Evolutionary conservation across 1,140 invertebrate species (phyloP).

Genomic region (Zelostemma sp.): DNA sequence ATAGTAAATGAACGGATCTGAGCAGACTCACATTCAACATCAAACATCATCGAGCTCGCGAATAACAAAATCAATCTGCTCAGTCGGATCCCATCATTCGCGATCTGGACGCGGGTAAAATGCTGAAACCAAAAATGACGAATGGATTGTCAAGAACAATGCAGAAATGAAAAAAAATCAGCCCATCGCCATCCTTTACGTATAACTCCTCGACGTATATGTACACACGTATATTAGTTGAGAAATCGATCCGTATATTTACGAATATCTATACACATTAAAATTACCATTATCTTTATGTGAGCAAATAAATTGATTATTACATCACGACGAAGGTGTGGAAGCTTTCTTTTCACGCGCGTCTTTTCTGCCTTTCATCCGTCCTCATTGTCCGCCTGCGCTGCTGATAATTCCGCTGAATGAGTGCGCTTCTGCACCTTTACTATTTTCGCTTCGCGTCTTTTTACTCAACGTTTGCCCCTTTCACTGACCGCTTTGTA

Average conservation of each 20-base stretch:
- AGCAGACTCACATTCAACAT: too few relatives aligned
- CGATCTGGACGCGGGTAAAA: too few relatives aligned
- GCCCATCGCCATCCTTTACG: neutral
- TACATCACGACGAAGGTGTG: constrained; percentile 48
- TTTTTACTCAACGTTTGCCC: neutral
- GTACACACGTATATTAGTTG: constrained; percentile 1
- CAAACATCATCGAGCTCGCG: too few relatives aligned
- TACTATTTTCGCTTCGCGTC: constrained; percentile 2
- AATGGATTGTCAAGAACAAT: too few relatives aligned
- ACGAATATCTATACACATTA: constrained; percentile 27
- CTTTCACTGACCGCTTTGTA: constrained; percentile 3
- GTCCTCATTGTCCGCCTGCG: constrained; percentile 3
- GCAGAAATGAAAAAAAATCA: too few relatives aligned
- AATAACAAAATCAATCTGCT: too few relatives aligned
- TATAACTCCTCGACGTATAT: neutral
- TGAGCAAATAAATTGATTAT: constrained; percentile 68
- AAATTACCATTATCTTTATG: constrained; percentile 59
- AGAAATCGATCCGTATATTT: neutral
- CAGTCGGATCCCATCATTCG: too few relatives aligned
- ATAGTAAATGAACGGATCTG: too few relatives aligned
- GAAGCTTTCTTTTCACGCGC: constrained; percentile 21
- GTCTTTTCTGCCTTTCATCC: constrained; percentile 4
- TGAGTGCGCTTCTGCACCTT: constrained; percentile 1
- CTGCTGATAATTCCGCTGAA: neutral
- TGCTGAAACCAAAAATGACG: too few relatives aligned